Percentiles rank a stretch among this genome's conserved stretches.
phyloP scores from a whole-genome alignment of 2,797 vertebrate species.

The Odontamblyopus lacepedii region DNA sequence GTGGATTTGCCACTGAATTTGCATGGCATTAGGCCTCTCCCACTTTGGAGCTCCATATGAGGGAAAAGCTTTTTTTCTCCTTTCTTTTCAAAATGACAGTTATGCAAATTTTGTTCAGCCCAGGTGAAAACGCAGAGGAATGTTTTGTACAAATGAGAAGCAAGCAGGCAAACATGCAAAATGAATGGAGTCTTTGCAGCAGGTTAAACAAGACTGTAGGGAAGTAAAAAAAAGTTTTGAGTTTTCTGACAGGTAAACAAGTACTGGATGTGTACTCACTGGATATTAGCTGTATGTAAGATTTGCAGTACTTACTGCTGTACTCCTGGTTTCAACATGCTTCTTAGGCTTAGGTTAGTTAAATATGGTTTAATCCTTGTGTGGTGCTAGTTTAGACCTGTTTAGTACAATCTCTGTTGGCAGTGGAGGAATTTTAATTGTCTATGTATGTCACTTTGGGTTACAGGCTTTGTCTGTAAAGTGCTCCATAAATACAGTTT shows the following conservation, averaged over 20 bases:
- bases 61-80: conserved; percentile 16
- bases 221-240: neutral
- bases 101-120: conserved; percentile 69
- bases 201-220: neutral
- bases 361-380: neutral
- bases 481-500: no score
- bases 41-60: conserved; percentile 35
- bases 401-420: neutral
- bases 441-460: no score
- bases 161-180: neutral
- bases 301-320: neutral
- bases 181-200: neutral
- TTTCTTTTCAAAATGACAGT: conserved; percentile 62
- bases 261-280: neutral
- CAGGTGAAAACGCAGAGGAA: conserved; percentile 4
- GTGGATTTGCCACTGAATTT: conserved; percentile 51
- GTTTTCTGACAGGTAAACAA: neutral
- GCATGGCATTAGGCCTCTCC: conserved; percentile 46
- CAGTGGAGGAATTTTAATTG: no score
- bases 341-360: neutral
- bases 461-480: no score
- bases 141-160: neutral
- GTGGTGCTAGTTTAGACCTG: neutral
- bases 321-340: neutral
- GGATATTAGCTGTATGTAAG: neutral